Base-by-base conservation (phyloP, 2,797 vertebrate species). In the Gadopsis bispinosus region DNA sequence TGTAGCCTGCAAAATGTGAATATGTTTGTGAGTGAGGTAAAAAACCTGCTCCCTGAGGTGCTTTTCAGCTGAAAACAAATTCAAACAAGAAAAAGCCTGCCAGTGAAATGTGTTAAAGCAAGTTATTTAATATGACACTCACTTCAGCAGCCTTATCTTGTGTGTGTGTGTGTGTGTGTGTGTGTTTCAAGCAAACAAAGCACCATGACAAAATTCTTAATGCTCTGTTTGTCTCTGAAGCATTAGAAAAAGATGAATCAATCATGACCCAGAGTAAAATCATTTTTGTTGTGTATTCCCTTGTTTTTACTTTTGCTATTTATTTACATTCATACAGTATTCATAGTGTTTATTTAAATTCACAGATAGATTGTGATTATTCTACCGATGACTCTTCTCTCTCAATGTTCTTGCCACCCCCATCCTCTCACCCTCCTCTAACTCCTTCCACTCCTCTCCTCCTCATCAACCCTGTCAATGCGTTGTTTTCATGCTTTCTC, bases 31-130 rank as follows among this genome's bases (percentile, higher is more conserved):
- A 61, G 11, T 67, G 68, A 63, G 35, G 37, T 47, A 45, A 33
- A 71, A 71, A 75, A 70, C 7, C 39, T 3, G 11, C 43, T 73
- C 55, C 63, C 51, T 41, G 29, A 43, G 33, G 72, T 60, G 45
- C 72, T 60, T 70, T 29, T 71, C 73, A 66, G 77, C 67, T 47
- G 20, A 67, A 78, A 65, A 61, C 53, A 75, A 64, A 73, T 69
- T 54, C 11, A 67, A 70, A 11, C n/a, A 16, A 58, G 54, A 22
- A 37, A 75, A 77, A 62, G 59, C n/a, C 75, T 70, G 58, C 47
- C 47, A 63, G 68, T 41, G 33, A 77, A 79, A 75, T 41, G 50
- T 56, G 22, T 75, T 71, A 35, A 51, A 72, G 22, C 45, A 43
- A 35, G 14, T 72, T 60, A 33, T 77, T 64, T 62, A 39, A 77